Evolutionary conservation across 2,888 invertebrate species (phyloP), one percentile per base, ranked within the genome.

Genomic region (Sipunculus nudus): DNA sequence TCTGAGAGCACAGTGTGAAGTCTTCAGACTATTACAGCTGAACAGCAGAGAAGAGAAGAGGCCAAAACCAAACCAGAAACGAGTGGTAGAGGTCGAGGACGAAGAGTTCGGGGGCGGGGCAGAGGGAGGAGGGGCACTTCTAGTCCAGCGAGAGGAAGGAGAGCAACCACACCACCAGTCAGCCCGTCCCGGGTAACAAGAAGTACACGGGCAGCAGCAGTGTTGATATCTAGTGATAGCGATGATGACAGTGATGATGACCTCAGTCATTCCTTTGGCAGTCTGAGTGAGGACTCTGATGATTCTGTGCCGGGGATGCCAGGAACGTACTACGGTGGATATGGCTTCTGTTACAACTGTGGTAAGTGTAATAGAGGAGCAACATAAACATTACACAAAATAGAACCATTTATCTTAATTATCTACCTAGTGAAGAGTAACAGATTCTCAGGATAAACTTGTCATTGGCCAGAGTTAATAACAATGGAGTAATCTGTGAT

Each of bases 321-420:
- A 4, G 85, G 82, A 43, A 75, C 83, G 32, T 75, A 83, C 31
- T 88, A 86, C 80, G 88, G 88, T 65, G 88, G 89, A 66, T 88
- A 88, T 83, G 89, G 89, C 16, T 79, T 84, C 59, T 89, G 89
- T 79, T 89, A 75, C 81, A 77, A 72, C 39, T 89, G 89, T 80
- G 87, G 87, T 78, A 61, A 68, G 73, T 49, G 19, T 25, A 10
- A 10, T 16, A 35, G 38, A 35, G 38, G n/a, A n/a, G n/a, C n/a
- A n/a, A n/a, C n/a, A n/a, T n/a, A n/a, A 29, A 47, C 6, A 8
- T 31, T 16, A 29, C 47, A 47, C 47, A n/a, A n/a, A n/a, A n/a
- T n/a, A n/a, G n/a, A n/a, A n/a, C n/a, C n/a, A n/a, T n/a, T n/a
- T n/a, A n/a, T n/a, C n/a, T n/a, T n/a, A n/a, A n/a, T n/a, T n/a